phyloP scores from a whole-genome alignment of 2,888 invertebrate species.

The Lycia hirtaria region DNA sequence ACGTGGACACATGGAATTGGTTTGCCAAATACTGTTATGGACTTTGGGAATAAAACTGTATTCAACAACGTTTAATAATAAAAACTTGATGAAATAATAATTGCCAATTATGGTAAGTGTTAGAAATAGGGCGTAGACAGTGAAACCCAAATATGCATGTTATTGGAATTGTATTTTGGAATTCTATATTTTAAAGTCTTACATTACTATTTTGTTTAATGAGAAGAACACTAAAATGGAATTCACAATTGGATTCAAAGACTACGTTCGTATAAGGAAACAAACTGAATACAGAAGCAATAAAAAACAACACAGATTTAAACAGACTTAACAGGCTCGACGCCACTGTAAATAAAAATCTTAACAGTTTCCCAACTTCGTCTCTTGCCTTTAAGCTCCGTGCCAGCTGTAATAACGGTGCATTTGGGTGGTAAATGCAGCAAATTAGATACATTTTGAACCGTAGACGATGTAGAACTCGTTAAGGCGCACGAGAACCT shows the following conservation, averaged over 20 bases:
- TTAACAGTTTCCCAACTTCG: constrained; percentile 16
- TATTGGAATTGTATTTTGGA: no score
- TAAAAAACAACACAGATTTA: neutral
- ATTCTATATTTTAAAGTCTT: no score
- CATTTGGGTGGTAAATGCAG: constrained; percentile 31
- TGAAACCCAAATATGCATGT: no score
- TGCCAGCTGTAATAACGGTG: constrained; percentile 25
- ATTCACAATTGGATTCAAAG: neutral
- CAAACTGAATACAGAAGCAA: neutral
- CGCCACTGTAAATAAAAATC: constrained; percentile 5
- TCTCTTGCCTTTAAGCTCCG: constrained; percentile 16
- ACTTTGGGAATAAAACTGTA: neutral
- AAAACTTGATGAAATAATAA: no score
- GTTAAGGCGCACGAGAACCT: constrained; percentile 25
- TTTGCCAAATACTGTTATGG: neutral
- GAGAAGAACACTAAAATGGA: no score
- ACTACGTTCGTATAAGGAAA: neutral
- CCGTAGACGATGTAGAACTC: constrained; percentile 25
- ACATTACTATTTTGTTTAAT: no score
- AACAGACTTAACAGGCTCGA: constrained; percentile 1
- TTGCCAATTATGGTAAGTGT: no score
- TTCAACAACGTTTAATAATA: neutral
- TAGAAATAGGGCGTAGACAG: no score
- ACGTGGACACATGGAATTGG: neutral
- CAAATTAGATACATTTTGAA: constrained; percentile 35